These are phyloP conservation scores for Eublepharis macularius DNA, from an alignment of 2,113 vertebrate species.

Conservation along the genomic window DNA sequence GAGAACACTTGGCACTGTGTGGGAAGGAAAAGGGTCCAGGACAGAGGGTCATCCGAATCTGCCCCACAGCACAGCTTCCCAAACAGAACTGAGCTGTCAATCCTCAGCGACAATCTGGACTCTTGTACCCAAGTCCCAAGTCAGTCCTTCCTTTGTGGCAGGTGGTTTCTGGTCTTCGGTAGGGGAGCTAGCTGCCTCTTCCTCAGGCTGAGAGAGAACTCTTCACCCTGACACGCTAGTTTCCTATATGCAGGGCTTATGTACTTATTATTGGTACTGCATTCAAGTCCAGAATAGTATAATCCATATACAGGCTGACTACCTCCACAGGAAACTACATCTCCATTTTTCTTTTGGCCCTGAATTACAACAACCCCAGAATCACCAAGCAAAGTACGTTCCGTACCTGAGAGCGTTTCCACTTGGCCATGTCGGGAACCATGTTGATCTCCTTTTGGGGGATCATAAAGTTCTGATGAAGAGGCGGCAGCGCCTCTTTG, in stretches of 20 bases:
- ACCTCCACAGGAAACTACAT: background rate
- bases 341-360: background rate
- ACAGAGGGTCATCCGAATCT: no score
- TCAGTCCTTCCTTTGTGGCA: no score
- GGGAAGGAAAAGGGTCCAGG: no score
- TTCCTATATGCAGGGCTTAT: no score
- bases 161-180: no score
- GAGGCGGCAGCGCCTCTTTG: slow-evolving; percentile 53
- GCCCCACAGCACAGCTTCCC: no score
- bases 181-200: background rate
- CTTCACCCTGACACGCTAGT: background rate
- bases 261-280: background rate
- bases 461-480: slow-evolving; percentile 80
- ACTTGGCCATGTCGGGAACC: slow-evolving; percentile 95
- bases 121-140: no score
- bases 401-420: slow-evolving; percentile 93
- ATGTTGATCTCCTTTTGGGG: slow-evolving; percentile 95
- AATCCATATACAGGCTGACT: background rate
- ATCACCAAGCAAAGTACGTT: background rate
- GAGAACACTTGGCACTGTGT: no score
- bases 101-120: no score
- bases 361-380: background rate
- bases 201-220: background rate
- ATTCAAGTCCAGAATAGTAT: background rate
- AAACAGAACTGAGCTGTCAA: no score